Base-by-base conservation (phyloP, 2,797 vertebrate genomes). In the Coregonus sp. region DNA sequence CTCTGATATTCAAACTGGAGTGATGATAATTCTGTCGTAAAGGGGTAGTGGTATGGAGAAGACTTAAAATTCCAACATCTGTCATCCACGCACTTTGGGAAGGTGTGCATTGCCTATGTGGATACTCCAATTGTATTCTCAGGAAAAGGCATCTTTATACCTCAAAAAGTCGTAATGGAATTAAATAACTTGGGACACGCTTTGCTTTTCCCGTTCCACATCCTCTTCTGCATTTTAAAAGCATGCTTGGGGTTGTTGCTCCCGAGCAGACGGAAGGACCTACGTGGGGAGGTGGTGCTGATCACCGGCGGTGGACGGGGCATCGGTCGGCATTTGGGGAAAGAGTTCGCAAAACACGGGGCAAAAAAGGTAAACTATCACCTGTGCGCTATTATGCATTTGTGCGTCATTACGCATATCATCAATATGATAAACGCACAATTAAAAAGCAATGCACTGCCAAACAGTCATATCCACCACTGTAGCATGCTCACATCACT, bases 231-330 rank as follows among this genome's bases (percentile, higher is more conserved):
- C 78, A 85, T 96, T 83, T 81, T 93, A 47, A 95, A 92, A 71
- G 96, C 96, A 0, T 91, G 92, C 50, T 85, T 95, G 83, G 87
- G 90, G 31, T 78, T 90, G 84, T 78, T 97, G 88, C 74, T 96
- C 81, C 96, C 98, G 18, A 89, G 91, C 90, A 91, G 88, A 73
- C 93, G 92, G 78, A 96, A 95, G 81, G 96, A 96, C 87, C 92
- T 99, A 92, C 80, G 87, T 83, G 90, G 86, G 87, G 97, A 99
- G 85, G 95, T 90, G 84, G 97, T 99, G 61, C 94, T 99, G 87
- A 91, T 99, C 92, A 99, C 98, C 74, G 98, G 98, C 15, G 98
- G 98, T 74, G 98, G 98, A 87, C 90, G 97, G 78, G 98, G 98
- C 91, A 99, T 99, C 91, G 98, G 98, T 1, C 96, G 97, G 29